These are phyloP conservation scores for Thysanoteuthis rhombus DNA, from an alignment of 2,888 invertebrate species.

Conservation along the genomic window DNA sequence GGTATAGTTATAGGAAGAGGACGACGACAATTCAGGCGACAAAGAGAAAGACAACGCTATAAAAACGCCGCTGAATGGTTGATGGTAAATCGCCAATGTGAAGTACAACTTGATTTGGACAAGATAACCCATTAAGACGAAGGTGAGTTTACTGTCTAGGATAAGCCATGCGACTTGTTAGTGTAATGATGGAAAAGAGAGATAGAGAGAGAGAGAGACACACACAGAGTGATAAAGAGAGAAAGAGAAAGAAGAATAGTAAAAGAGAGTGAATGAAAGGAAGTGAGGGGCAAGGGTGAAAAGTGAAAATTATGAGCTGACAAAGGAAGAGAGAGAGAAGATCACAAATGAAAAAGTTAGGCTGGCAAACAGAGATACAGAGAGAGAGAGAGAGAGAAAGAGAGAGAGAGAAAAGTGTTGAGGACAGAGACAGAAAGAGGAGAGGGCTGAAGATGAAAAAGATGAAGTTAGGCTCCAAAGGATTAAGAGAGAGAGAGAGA, in stretches of 20 bases:
- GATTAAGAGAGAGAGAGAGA: too few species aligned
- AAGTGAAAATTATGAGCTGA: neutral
- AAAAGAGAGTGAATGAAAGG: too few species aligned
- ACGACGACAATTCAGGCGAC: neutral
- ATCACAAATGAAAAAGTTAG: neutral
- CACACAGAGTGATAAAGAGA: neutral
- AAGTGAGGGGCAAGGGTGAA: neutral
- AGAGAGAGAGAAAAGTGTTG: too few species aligned
- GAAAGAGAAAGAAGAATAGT: neutral
- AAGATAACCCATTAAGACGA: neutral
- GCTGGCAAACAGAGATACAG: neutral
- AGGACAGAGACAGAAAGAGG: neutral
- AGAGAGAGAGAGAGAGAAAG: too few species aligned
- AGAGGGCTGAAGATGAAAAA: neutral
- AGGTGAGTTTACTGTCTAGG: neutral
- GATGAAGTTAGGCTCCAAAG: neutral
- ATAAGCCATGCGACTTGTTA: neutral
- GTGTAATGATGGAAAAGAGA: neutral
- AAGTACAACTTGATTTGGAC: neutral
- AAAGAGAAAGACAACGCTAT: neutral
- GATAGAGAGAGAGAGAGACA: neutral
- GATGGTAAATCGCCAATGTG: neutral
- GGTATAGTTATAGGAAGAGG: neutral
- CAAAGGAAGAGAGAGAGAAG: neutral
- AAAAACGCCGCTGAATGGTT: too few species aligned